Base-by-base conservation (phyloP, 2,113 vertebrate genomes). In the Cyanistes caeruleus region DNA sequence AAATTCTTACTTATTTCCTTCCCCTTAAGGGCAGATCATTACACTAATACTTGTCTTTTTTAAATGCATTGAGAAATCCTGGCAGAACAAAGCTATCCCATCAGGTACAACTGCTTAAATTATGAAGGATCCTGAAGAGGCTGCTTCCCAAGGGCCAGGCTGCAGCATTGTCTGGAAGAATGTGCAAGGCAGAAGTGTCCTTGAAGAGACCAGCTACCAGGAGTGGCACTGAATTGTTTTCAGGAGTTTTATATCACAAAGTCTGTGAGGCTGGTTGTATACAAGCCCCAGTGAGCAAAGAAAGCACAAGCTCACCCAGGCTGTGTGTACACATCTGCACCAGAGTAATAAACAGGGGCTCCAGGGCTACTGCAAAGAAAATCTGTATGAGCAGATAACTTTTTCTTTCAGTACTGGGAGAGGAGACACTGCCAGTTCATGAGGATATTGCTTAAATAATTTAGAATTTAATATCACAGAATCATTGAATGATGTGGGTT, bases 1-100 rank as follows among this genome's bases (percentile, higher is more conserved):
- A 64, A 49, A 73, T 56, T 43, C 25, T 49, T 48, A 23, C 6
- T 14, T 31, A 13, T 31, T 80, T 80, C 43, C 43, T 58, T 64
- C 35, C 21, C 25, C 51, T 80, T 56, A 43, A 51, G 22, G 2
- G 7, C 0, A 0, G 30, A 11, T 64, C 30, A 27, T 72, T 25
- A 41, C 21, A 7, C 24, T 44, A 59, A 8, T 68, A 48, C 15
- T 76, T 62, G 37, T 69, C 15, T 85, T 52, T 73, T 35, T 35
- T 60, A 48, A 78, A 41, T 64, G 21, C 8, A 19, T 37, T 80
- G 75, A 49, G 49, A 94, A 84, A 65, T 77, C 35, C 24, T 41
- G 23, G 51, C 31, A 84, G 75, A 83, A 88, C 28, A 31, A 37
- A 96, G 28, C 43, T 25, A 13, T 75, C 15, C 35, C 17, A 25